Conservation (phyloP, 2,888 invertebrate species). For the Ichneumon xanthorius region DNA sequence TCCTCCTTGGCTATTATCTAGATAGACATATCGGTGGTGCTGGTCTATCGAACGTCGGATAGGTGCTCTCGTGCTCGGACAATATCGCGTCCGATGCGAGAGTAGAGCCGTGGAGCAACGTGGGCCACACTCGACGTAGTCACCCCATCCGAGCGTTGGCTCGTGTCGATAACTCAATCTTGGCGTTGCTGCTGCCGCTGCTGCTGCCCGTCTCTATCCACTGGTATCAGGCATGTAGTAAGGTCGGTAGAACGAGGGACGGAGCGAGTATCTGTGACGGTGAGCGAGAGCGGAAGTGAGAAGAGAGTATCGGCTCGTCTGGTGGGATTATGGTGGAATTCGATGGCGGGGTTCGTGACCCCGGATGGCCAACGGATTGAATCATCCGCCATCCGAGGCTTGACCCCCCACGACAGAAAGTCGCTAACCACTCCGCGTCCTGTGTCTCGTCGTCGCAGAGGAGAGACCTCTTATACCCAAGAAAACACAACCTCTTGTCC, state of each 20-base stretch:
- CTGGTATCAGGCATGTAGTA: slow-evolving; percentile 46
- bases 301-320: slow-evolving; percentile 55
- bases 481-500: slow-evolving; percentile 27
- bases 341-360: slow-evolving; percentile 70
- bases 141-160: slow-evolving; percentile 69
- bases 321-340: slow-evolving; percentile 71
- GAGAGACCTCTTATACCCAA: not conserved
- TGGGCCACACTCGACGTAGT: slow-evolving; percentile 45
- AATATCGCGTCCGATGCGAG: slow-evolving; percentile 80
- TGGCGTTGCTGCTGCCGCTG: slow-evolving; percentile 52
- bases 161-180: slow-evolving; percentile 78
- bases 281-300: slow-evolving; percentile 41
- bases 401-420: slow-evolving; percentile 58
- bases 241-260: slow-evolving; percentile 52
- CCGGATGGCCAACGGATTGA: slow-evolving; percentile 77
- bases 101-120: slow-evolving; percentile 63
- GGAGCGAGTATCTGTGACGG: slow-evolving; percentile 49
- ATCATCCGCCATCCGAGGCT: slow-evolving; percentile 70
- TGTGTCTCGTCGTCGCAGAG: slow-evolving; percentile 14
- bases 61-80: slow-evolving; percentile 62
- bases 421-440: slow-evolving; percentile 16
- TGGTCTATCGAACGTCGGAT: slow-evolving; percentile 57
- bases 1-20: slow-evolving; percentile 73
- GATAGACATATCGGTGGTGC: slow-evolving; percentile 50
- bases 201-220: slow-evolving; percentile 66